Percentiles rank a stretch among this genome's conserved stretches.
phyloP scores from a whole-genome alignment of 2,797 vertebrate species.

The Micropoecilia bifurca region DNA sequence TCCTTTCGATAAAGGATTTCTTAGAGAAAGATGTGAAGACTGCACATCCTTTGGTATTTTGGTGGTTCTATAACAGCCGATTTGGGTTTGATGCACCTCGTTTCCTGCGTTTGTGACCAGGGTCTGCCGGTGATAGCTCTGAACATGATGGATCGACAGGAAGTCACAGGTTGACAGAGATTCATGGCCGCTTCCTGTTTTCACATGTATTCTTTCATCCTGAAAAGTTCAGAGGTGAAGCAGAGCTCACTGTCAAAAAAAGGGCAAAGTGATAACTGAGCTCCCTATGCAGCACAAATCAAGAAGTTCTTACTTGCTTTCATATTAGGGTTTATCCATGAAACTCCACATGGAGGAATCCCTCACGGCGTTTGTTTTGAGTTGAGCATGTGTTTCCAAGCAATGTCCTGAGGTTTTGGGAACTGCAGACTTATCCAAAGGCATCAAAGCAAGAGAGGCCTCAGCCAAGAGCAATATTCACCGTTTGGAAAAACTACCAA shows the following conservation, averaged over 20 bases:
- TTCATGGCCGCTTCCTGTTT: conserved; percentile 64
- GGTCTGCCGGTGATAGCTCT: conserved; percentile 26
- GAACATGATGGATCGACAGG: conserved; percentile 66
- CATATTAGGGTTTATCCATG: conserved; percentile 31
- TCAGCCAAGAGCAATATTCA: conserved; percentile 75
- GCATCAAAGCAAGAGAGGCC: conserved; percentile 50
- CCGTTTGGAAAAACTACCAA: conserved; percentile 53
- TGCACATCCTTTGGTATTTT: conserved; percentile 11
- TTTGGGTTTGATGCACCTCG: conserved; percentile 46
- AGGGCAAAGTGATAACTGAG: conserved; percentile 22
- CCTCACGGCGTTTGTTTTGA: conserved; percentile 59
- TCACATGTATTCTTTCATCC: conserved; percentile 34
- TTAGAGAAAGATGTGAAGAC: conserved; percentile 10
- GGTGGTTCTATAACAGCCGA: conserved; percentile 29
- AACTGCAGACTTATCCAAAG: conserved; percentile 52
- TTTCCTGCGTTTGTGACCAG: conserved; percentile 43
- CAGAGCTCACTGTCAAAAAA: conserved; percentile 7
- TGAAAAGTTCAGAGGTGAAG: conserved; percentile 48
- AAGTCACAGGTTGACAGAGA: conserved; percentile 61
- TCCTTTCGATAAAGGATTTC: conserved; percentile 19
- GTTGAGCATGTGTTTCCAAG: conserved; percentile 41
- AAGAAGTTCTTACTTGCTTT: conserved; percentile 34
- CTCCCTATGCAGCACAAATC: not conserved
- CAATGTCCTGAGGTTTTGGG: conserved; percentile 53
- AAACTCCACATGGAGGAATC: conserved; percentile 23